Evolutionary conservation across 1,140 invertebrate genomes (phyloP).

Genomic region (Atta colombica): DNA sequence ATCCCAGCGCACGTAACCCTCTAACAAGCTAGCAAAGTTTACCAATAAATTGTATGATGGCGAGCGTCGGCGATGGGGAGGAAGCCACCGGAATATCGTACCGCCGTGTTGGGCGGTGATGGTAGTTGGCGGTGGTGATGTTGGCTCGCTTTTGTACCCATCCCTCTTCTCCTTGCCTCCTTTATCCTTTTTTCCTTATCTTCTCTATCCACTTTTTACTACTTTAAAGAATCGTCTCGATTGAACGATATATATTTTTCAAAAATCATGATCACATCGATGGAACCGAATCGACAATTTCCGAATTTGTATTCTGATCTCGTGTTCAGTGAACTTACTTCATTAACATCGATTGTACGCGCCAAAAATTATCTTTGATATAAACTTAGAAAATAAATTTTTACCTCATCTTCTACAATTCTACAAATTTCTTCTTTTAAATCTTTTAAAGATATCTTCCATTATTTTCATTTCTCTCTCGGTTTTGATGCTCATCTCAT

Average conservation of each 20-base stretch:
- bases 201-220: constrained; percentile 25
- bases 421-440: not conserved
- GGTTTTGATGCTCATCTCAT: not conserved
- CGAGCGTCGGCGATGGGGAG: constrained; percentile 73
- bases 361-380: constrained; percentile 26
- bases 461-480: not conserved
- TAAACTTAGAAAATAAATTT: not conserved
- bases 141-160: constrained; percentile 41
- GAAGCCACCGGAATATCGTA: constrained; percentile 79
- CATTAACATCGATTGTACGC: constrained; percentile 24
- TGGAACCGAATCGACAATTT: not conserved
- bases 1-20: constrained; percentile 85
- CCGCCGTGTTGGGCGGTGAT: constrained; percentile 43
- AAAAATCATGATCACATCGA: constrained; percentile 31
- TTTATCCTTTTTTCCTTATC: constrained; percentile 30
- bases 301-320: constrained; percentile 9
- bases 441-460: too few species aligned
- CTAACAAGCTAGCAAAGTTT: constrained; percentile 86
- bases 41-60: constrained; percentile 86
- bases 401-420: too few species aligned
- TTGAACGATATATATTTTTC: constrained; percentile 39
- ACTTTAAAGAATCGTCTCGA: constrained; percentile 24
- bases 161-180: not conserved
- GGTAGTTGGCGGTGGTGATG: constrained; percentile 17
- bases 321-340: not conserved